phyloP scores from a whole-genome alignment of 2,797 vertebrate genomes.

The Malurus splendens region DNA sequence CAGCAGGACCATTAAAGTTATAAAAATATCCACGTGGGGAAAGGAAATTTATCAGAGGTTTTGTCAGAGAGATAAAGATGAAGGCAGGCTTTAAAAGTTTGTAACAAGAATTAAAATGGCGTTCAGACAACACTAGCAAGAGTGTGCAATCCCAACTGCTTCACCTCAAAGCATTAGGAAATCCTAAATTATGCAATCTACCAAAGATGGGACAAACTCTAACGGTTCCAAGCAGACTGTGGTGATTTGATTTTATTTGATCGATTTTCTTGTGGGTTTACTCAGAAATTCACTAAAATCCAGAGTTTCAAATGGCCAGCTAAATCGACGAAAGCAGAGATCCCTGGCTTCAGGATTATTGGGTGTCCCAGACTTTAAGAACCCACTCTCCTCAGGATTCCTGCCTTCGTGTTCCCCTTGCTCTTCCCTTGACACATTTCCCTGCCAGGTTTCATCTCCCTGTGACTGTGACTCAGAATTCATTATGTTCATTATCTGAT shows the following conservation, averaged over 20 bases:
- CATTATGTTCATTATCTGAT: constrained; percentile 5
- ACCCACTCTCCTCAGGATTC: not conserved
- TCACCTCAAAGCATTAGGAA: not conserved
- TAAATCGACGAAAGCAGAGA: not conserved
- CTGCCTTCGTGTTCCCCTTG: not conserved
- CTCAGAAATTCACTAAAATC: not conserved
- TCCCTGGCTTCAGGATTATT: not conserved
- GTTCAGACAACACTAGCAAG: not conserved
- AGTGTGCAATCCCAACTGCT: not conserved
- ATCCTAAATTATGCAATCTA: not conserved
- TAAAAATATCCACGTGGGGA: not conserved
- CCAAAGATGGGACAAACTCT: not conserved
- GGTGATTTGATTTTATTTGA: not conserved
- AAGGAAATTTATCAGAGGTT: not conserved
- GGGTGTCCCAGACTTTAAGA: not conserved
- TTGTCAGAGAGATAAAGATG: not conserved
- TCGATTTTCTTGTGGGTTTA: not conserved
- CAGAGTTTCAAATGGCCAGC: not conserved
- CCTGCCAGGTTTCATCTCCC: not conserved
- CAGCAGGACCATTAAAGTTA: not conserved
- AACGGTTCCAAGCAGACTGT: not conserved
- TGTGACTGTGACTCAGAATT: constrained; percentile 33
- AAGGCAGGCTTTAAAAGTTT: fast-evolving
- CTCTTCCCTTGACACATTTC: not conserved
- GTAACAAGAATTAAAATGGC: not conserved